Evolutionary conservation across 1,140 invertebrate species (phyloP).

Genomic region (Drosophila chauvacae): DNA sequence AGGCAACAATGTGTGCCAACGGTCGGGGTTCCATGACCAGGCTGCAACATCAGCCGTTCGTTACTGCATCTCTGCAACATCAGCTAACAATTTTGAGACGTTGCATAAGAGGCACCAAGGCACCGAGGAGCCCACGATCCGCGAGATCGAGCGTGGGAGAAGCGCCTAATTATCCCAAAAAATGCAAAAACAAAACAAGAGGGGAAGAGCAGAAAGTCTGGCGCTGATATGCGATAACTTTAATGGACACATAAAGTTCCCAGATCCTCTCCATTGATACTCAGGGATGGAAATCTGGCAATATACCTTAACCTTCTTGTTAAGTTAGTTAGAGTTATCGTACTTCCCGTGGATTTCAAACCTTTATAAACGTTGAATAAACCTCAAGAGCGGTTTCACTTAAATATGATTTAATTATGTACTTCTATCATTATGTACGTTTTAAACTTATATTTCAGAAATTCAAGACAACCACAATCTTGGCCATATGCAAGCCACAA

Average conservation of each 20-base stretch:
- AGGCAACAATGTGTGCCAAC: constrained; percentile 58
- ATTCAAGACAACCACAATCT: too few species aligned
- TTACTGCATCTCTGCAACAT: constrained; percentile 22
- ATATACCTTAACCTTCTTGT: background rate
- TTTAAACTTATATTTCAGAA: too few species aligned
- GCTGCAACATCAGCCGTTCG: constrained; percentile 9
- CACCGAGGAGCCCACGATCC: constrained; percentile 37
- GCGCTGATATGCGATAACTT: constrained; percentile 29
- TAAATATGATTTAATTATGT: too few species aligned
- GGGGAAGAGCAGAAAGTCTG: constrained; percentile 11
- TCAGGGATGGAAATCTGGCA: background rate
- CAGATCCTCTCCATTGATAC: background rate
- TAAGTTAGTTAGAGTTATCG: too few species aligned
- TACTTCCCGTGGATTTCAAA: too few species aligned
- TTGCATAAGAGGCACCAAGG: constrained; percentile 47
- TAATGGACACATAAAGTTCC: constrained; percentile 27
- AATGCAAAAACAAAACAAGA: constrained; percentile 25
- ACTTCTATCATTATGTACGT: too few species aligned
- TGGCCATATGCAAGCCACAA: constrained; percentile 11
- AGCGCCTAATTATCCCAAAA: constrained; percentile 39
- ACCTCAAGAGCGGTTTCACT: too few species aligned
- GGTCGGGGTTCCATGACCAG: constrained; percentile 17
- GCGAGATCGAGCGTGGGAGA: constrained; percentile 39
- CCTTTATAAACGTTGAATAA: too few species aligned
- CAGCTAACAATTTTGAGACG: constrained; percentile 46